Base-by-base conservation (phyloP, 1,140 invertebrate species). In the Pantala flavescens region DNA sequence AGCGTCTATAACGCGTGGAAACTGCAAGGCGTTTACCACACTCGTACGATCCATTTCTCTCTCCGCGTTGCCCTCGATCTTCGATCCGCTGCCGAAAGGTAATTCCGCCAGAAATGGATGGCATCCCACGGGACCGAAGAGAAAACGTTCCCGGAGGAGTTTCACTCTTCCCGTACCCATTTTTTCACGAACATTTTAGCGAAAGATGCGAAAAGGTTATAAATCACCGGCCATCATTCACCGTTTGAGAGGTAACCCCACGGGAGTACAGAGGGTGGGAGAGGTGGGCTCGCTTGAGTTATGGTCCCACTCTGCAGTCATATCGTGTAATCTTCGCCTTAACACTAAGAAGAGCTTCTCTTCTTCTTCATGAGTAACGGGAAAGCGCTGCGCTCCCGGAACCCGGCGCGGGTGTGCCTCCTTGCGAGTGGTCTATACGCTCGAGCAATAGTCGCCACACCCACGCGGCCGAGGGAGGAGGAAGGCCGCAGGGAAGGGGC, bases 321-420 rank as follows among this genome's bases (percentile, higher is more conserved):
- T 63, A 63, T 63, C 49, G 49, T 63, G 49, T 63, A 63, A 63
- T 63, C 49, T 63, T 63, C 49, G 49, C 49, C 49, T 63, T 63
- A 63, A 63, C 49, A 63, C 49, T 63, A 21, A 63, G 49, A 63
- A 63, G 49, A 63, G 49, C 49, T 63, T 21, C 49, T 63, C 49
- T 16, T 63, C 49, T 16, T 63, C 49, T 63, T 63, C n/a, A 3
- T 16, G 49, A 63, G 16, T 63, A 63, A 63, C 49, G 49, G 49
- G 49, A 63, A 63, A 63, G 49, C 49, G 14, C 16, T 63, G 49
- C 12, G 49, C 49, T 63, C 49, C 49, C 49, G 49, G 49, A 63
- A 63, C 49, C 49, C 16, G 14, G n/a, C 49, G 49, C 49, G 49
- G 49, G 49, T 63, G 49, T 63, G 49, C 49, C 49, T 12, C 49